phyloP scores from a whole-genome alignment of 2,888 invertebrate species.

The Norana najaformis region DNA sequence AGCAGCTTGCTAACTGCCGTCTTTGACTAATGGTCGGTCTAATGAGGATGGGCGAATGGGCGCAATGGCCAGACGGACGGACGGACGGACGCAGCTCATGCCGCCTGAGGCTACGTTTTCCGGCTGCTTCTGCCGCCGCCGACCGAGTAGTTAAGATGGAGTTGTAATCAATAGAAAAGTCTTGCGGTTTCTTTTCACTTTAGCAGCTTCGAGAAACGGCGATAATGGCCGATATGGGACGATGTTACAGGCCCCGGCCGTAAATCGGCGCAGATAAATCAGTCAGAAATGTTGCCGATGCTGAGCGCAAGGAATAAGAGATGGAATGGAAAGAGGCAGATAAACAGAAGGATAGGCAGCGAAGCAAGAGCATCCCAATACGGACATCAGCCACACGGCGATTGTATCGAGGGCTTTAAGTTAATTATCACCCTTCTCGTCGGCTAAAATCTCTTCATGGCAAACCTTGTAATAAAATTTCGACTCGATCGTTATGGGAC shows the following conservation, averaged over 20 bases:
- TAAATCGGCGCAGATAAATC: conserved; percentile 17
- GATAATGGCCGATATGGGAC: conserved; percentile 7
- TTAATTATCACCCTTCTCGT: background rate
- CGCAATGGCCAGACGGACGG: background rate
- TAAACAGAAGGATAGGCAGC: background rate
- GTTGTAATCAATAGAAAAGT: conserved; percentile 20
- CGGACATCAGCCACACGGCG: background rate
- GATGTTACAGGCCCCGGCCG: background rate
- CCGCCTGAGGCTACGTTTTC: background rate
- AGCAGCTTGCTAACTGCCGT: conserved; percentile 8
- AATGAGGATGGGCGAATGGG: background rate
- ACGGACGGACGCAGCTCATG: background rate
- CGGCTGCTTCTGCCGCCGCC: conserved; percentile 5
- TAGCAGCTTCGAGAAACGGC: conserved; percentile 14
- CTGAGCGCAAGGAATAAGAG: background rate
- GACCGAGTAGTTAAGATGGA: conserved; percentile 21
- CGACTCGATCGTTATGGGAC: conserved; percentile 13
- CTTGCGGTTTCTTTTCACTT: conserved; percentile 23
- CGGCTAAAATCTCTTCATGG: background rate
- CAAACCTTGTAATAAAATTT: conserved; percentile 7
- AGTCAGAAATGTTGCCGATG: background rate
- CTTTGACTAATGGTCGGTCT: conserved; percentile 22
- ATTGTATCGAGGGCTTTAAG: conserved; percentile 13
- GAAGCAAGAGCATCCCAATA: background rate
- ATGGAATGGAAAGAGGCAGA: conserved; percentile 7